Base-by-base conservation (phyloP, 64 coral and sea anemone species). In the Dendronephthya gigantea region DNA sequence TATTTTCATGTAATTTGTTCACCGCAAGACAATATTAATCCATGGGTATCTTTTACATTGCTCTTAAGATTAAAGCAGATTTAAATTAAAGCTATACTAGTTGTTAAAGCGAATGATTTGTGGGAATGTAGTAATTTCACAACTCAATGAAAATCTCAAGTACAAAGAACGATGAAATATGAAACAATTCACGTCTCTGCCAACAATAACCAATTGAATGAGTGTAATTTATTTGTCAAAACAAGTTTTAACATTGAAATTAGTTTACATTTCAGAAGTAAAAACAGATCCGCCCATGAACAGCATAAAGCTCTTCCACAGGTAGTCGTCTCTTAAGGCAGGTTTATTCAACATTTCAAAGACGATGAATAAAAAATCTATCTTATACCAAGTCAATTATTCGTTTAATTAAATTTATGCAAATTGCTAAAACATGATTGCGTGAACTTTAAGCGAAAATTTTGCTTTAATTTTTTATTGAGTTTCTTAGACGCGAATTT, bases 321-420 rank as follows among this genome's bases (percentile, higher is more conserved):
- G 72, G 27, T 79, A 79, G 4, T 11, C 41, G 11, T 6, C 41
- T 45, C 11, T 45, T 45, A 4, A 45, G 41, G 41, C 41, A 11
- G 4, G 4, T 5, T n/a, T 62, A n/a, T n/a, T n/a, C 16, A n/a
- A 62, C 19, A 62, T 19, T 62, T 62, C 1, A 7, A 27, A 62
- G 72, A 34, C 72, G 72, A 79, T 39, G 36, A 79, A 36, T 79
- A 16, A 39, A 79, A 79, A 79, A 45, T 45, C 72, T 35, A 79
- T 36, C 72, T 34, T 36, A 79, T 79, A 39, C 72, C 36, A 34
- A 28, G 19, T 39, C 72, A 79, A 79, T 79, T 79, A 79, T 36
- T 34, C 32, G 30, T 79, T 79, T 79, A 79, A 79, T 79, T 79
- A 79, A 79, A 79, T 79, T 79, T 79, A 79, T 79, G 72, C 72